Base-by-base conservation (phyloP, 2,888 invertebrate genomes). In the Gryllus longicercus region DNA sequence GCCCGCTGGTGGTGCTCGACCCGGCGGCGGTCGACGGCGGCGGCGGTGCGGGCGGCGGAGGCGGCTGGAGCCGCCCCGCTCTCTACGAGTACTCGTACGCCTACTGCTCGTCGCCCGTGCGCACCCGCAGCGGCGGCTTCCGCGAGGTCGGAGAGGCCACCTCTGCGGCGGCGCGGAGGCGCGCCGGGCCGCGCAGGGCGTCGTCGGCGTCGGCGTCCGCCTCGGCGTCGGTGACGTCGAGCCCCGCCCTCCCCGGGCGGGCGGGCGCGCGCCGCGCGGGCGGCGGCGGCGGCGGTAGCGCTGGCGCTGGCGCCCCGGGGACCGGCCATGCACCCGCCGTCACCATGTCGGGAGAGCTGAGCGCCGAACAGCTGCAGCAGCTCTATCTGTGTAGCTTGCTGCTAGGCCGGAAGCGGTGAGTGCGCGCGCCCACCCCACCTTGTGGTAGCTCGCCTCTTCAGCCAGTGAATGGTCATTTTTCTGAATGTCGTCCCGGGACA, bases 331-430 rank as follows among this genome's bases (percentile, higher is more conserved):
- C 77, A 5, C 77, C n/a, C n/a, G n/a, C 10, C 18, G 11, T 12
- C 18, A 18, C 38, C 77, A 77, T 77, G 77, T 38, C 77, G 83
- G 81, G 84, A 83, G 85, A 86, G 82, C 83, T 86, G 79, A 85
- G 84, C 21, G 83, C 85, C 38, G 84, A 84, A 78, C 85, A 85
- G 82, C 84, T 85, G 79, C 85, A 86, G 81, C 86, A 86, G 83
- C 85, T 86, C 75, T 86, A 86, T 83, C 83, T 86, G 79, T 85
- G 86, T 83, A 86, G 86, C 81, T 84, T 86, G 49, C 83, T 85
- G 51, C 84, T 85, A 51, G 86, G 86, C 79, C 83, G 85, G 79
- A 86, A 85, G 82, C 85, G 86, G 86, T 86, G 83, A 83, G 83
- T 82, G 38, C 11, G 50, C 25, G 50, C 11, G 21, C 74, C 14